phyloP scores from a whole-genome alignment of 2,797 vertebrate species.

The Sus cebifrons region DNA sequence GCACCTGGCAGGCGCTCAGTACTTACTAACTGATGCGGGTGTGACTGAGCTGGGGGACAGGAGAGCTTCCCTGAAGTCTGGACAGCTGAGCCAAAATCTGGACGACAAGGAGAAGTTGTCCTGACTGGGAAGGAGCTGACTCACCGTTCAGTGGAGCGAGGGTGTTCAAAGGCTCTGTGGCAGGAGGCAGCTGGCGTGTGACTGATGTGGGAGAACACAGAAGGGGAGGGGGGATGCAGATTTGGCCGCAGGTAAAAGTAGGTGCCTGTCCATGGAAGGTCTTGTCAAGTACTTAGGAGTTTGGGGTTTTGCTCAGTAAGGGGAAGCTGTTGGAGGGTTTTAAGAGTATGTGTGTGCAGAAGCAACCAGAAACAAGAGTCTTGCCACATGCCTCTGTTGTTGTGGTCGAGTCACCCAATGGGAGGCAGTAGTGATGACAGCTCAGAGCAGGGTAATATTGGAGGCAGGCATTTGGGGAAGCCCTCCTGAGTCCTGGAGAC shows the following conservation, averaged over 20 bases:
- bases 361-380: background rate
- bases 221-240: rapidly evolving
- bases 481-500: background rate
- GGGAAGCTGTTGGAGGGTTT: background rate
- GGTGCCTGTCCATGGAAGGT: rapidly evolving
- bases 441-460: background rate
- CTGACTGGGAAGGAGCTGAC: rapidly evolving
- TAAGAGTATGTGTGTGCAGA: too few relatives aligned
- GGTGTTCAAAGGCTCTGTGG: background rate
- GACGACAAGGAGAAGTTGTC: background rate
- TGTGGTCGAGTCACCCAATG: too few relatives aligned
- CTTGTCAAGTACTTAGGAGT: too few relatives aligned
- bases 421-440: background rate
- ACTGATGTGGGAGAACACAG: too few relatives aligned
- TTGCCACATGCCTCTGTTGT: rapidly evolving
- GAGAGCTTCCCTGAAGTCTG: background rate
- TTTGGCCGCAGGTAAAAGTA: rapidly evolving
- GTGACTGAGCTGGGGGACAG: background rate
- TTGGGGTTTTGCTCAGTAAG: background rate
- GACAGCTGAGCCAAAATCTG: background rate
- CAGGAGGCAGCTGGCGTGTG: background rate
- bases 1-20: background rate
- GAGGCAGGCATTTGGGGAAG: background rate
- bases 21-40: background rate
- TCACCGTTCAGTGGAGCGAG: rapidly evolving